Conservation (phyloP, 2,888 invertebrate genomes). For the Troides helena region DNA sequence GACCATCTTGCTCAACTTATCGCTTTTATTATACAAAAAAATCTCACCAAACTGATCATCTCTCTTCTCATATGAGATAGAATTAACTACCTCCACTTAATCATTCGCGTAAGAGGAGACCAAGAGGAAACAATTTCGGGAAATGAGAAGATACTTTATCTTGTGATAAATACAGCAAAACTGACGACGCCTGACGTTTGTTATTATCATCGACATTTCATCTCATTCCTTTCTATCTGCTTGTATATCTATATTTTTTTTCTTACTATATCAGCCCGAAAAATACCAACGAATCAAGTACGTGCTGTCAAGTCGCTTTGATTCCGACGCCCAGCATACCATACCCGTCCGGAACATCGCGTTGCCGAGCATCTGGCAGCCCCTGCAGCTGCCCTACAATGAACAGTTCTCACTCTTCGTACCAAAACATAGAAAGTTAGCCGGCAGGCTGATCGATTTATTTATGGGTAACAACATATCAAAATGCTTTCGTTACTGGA, state of each 20-base stretch:
- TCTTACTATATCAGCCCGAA: conserved; percentile 49
- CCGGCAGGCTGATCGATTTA: conserved; percentile 83
- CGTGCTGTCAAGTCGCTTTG: conserved; percentile 78
- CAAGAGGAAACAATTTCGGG: too few relatives aligned
- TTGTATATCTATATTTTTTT: neutral
- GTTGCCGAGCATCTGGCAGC: conserved; percentile 81
- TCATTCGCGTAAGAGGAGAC: too few relatives aligned
- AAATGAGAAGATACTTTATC: too few relatives aligned
- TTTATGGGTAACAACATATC: conserved; percentile 76
- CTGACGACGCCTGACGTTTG: too few relatives aligned
- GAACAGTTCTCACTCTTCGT: conserved; percentile 86
- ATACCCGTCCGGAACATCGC: conserved; percentile 81
- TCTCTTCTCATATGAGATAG: too few relatives aligned
- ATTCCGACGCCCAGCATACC: conserved; percentile 65
- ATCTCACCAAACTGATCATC: too few relatives aligned
- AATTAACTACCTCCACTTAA: too few relatives aligned
- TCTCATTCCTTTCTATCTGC: too few relatives aligned
- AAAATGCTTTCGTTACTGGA: neutral
- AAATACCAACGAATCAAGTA: conserved; percentile 51
- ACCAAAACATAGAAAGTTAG: conserved; percentile 82
- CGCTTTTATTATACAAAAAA: too few relatives aligned
- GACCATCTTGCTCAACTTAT: too few relatives aligned
- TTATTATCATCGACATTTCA: too few relatives aligned
- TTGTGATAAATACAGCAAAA: too few relatives aligned
- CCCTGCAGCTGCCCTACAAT: conserved; percentile 80